A percentile compares a stretch with the other conserved stretches of the same genome.
phyloP scores from a whole-genome alignment of 2,797 vertebrate genomes.

The Coranthus polyacanthus region DNA sequence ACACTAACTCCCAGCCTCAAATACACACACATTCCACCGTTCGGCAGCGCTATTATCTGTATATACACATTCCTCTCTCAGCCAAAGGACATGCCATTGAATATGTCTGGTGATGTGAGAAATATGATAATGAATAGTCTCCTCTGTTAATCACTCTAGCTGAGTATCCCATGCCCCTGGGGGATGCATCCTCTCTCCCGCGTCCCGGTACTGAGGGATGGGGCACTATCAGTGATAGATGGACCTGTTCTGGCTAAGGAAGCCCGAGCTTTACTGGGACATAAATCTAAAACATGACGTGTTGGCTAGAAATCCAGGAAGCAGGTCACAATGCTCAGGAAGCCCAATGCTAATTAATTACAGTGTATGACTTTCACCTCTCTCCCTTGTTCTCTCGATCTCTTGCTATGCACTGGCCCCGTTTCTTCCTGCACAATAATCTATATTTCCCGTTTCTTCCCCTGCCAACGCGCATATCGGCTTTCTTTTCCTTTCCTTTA shows the following conservation, averaged over 20 bases:
- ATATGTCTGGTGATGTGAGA: conserved; percentile 83
- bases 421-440: conserved; percentile 53
- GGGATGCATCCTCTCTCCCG: conserved; percentile 59
- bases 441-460: conserved; percentile 40
- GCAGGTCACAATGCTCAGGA: conserved; percentile 64
- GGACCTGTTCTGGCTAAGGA: conserved; percentile 62
- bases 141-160: conserved; percentile 79
- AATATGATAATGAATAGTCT: conserved; percentile 84
- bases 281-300: conserved; percentile 75
- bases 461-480: conserved; percentile 16
- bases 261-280: conserved; percentile 53
- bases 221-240: conserved; percentile 74
- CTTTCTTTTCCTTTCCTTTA: conserved; percentile 15
- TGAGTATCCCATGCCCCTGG: conserved; percentile 63
- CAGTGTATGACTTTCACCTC: conserved; percentile 61
- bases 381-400: conserved; percentile 16
- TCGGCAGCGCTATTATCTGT: conserved; percentile 64
- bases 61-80: conserved; percentile 74
- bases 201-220: conserved; percentile 52
- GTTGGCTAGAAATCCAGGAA: conserved; percentile 68
- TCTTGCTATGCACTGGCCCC: conserved; percentile 24
- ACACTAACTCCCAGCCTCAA: conserved; percentile 14
- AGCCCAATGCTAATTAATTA: conserved; percentile 76
- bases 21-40: conserved; percentile 30
- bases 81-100: conserved; percentile 77